A percentile compares a stretch with the other conserved stretches of the same genome.
Evolutionary conservation across 2,888 invertebrate genomes (phyloP).

Genomic region (Lypha dubia): DNA sequence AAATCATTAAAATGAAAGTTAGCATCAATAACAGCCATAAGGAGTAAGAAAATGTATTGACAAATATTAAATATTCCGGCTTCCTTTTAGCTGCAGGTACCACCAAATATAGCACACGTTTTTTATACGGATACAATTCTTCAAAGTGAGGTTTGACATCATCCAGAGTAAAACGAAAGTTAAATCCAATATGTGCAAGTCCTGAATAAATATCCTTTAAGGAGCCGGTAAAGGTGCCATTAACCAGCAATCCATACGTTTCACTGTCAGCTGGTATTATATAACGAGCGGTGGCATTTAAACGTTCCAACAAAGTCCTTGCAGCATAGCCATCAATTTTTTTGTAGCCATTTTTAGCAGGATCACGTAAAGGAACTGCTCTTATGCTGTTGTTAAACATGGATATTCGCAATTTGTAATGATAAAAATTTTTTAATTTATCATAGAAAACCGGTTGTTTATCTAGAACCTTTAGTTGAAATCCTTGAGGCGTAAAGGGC

Average conservation of each 20-base stretch:
- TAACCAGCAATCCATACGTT: slow-evolving; percentile 76
- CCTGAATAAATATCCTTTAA: slow-evolving; percentile 75
- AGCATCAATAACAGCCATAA: slow-evolving; percentile 76
- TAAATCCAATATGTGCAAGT: slow-evolving; percentile 77
- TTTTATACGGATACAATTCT: slow-evolving; percentile 77
- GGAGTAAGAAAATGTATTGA: slow-evolving; percentile 75
- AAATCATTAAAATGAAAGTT: slow-evolving; percentile 74
- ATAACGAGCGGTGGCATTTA: slow-evolving; percentile 79
- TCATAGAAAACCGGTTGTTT: slow-evolving; percentile 73
- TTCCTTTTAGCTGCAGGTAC: slow-evolving; percentile 78
- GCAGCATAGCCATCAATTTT: slow-evolving; percentile 76
- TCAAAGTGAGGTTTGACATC: slow-evolving; percentile 74
- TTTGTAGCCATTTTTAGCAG: slow-evolving; percentile 70
- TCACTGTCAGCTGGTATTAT: slow-evolving; percentile 76
- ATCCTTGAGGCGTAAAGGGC: slow-evolving; percentile 76
- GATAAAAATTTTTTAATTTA: slow-evolving; percentile 77
- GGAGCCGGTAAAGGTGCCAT: slow-evolving; percentile 77
- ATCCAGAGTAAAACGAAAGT: slow-evolving; percentile 77
- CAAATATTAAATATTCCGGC: slow-evolving; percentile 79
- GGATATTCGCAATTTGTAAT: slow-evolving; percentile 76
- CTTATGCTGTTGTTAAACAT: slow-evolving; percentile 78
- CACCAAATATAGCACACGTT: slow-evolving; percentile 76
- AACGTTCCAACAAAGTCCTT: slow-evolving; percentile 72
- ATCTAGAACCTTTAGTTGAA: slow-evolving; percentile 66
- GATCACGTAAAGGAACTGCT: slow-evolving; percentile 74